Percentiles rank a stretch among this genome's conserved stretches.
Conservation (phyloP, 2,888 invertebrate genomes). For the Bedellia somnulentella region DNA sequence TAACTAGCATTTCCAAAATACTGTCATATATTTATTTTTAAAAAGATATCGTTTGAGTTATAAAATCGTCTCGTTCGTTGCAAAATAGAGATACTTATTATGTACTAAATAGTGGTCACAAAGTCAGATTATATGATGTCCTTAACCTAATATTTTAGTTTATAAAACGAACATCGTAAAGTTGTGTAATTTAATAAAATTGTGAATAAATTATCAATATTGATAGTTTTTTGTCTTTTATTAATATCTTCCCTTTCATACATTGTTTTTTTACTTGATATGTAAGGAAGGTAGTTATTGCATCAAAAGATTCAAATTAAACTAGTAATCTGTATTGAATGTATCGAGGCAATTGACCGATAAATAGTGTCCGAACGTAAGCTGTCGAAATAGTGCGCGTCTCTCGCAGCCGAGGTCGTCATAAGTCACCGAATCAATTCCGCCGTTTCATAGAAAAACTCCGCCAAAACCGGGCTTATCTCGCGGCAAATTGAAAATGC, state of each 20-base stretch:
- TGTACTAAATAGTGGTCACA: constrained; percentile 44
- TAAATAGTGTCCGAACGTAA: no score
- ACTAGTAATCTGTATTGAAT: no score
- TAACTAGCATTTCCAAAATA: constrained; percentile 11
- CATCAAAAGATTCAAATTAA: no score
- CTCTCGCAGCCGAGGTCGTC: constrained; percentile 26
- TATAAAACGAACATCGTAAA: constrained; percentile 56
- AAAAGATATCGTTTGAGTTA: no score
- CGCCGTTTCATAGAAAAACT: constrained; percentile 52
- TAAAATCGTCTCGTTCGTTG: no score
- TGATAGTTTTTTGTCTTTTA: constrained; percentile 31
- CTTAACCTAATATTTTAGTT: constrained; percentile 57
- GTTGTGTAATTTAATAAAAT: constrained; percentile 62
- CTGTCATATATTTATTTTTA: no score
- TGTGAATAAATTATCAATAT: constrained; percentile 62
- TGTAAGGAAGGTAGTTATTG: no score
- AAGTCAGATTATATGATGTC: constrained; percentile 47
- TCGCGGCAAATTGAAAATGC: constrained; percentile 60
- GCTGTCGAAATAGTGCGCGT: no score
- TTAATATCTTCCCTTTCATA: constrained; percentile 16
- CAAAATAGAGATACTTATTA: no score
- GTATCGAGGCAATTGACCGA: constrained; percentile 45
- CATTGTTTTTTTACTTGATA: no score
- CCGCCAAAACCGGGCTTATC: constrained; percentile 54
- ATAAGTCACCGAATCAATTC: constrained; percentile 59